These are phyloP conservation scores for Drosophila mojavensis DNA, from an alignment of 1,140 invertebrate species.

Conservation along the genomic window DNA sequence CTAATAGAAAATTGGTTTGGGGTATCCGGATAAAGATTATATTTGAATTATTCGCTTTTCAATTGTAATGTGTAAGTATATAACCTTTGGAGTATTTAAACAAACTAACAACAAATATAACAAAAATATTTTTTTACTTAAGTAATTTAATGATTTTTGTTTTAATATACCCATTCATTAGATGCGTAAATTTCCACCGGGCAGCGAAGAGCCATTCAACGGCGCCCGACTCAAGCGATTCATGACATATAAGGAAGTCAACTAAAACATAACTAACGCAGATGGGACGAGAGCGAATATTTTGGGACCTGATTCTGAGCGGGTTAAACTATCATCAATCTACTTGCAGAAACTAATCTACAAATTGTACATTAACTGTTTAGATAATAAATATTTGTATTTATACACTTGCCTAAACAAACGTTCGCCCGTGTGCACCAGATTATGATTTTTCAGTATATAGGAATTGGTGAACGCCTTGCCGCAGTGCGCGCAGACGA, in stretches of 20 bases:
- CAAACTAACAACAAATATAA: background rate
- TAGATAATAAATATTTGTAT: slow-evolving; percentile 3
- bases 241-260: slow-evolving; percentile 69
- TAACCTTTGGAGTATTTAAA: background rate
- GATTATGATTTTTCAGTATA: slow-evolving; percentile 71
- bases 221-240: slow-evolving; percentile 85
- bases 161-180: slow-evolving; percentile 64
- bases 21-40: slow-evolving; percentile 15
- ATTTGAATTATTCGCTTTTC: slow-evolving; percentile 7
- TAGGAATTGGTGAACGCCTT: slow-evolving; percentile 86
- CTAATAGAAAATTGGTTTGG: slow-evolving; percentile 21
- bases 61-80: slow-evolving; percentile 24
- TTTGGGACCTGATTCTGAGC: slow-evolving; percentile 17
- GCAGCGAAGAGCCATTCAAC: slow-evolving; percentile 85
- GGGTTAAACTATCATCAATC: background rate
- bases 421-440: slow-evolving; percentile 71
- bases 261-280: background rate
- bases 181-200: slow-evolving; percentile 88
- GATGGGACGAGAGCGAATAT: background rate
- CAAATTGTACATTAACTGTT: slow-evolving; percentile 1
- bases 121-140: background rate
- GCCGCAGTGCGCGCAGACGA: slow-evolving; percentile 85
- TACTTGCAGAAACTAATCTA: background rate
- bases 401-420: slow-evolving; percentile 51
- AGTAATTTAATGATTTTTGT: slow-evolving; percentile 16